Percentiles rank a stretch among this genome's conserved stretches.
Conservation (phyloP, 2,888 invertebrate genomes). For the Chaetogeoica ovagalla region DNA sequence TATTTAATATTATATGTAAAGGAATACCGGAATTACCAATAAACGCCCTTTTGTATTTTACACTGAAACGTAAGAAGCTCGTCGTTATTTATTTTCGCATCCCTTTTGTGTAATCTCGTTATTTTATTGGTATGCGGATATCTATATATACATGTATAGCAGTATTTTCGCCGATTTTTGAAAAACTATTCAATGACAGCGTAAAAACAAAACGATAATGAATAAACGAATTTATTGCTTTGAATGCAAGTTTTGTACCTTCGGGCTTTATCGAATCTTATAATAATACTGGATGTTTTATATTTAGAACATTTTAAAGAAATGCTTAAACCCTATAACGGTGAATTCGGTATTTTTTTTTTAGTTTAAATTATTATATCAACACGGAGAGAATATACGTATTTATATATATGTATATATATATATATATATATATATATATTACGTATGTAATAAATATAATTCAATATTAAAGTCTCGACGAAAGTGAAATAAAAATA, state of each 20-base stretch:
- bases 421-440: too few species aligned
- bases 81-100: too few species aligned
- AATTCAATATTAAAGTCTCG: not conserved
- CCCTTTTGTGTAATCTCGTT: not conserved
- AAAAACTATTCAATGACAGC: not conserved
- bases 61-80: not conserved
- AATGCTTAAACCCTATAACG: not conserved
- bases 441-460: not conserved
- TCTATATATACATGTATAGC: too few species aligned
- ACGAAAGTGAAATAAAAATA: too few species aligned
- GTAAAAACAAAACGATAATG: not conserved
- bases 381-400: too few species aligned
- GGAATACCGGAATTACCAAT: not conserved
- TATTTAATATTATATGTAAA: not conserved
- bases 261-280: not conserved
- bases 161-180: not conserved
- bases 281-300: not conserved
- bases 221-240: not conserved
- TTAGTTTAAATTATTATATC: not conserved
- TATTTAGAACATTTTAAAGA: not conserved
- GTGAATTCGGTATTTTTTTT: too few species aligned
- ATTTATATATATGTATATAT: too few species aligned
- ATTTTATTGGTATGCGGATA: not conserved
- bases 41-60: not conserved
- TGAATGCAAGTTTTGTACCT: not conserved